A percentile compares a stretch with the other conserved stretches of the same genome.
Conservation (phyloP, 2,113 vertebrate species). For the Festucalex cinctus region DNA sequence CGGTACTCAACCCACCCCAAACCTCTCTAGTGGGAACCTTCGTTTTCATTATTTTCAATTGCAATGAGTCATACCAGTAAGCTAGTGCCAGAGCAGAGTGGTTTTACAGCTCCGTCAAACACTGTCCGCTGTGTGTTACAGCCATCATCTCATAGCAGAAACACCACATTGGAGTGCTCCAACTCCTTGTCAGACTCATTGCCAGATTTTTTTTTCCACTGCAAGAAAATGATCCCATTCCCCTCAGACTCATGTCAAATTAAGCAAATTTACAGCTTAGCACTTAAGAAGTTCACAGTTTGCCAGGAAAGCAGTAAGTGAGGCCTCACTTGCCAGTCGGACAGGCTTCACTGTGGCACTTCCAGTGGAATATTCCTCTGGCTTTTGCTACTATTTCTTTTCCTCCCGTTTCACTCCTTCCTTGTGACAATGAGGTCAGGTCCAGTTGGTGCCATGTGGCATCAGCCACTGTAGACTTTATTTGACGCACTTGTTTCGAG, state of each 20-base stretch:
- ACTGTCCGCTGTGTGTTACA: slow-evolving; percentile 61
- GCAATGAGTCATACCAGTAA: slow-evolving; percentile 49
- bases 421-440: slow-evolving; percentile 57
- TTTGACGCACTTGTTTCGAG: not conserved
- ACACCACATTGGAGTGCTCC: slow-evolving; percentile 69
- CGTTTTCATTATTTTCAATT: slow-evolving; percentile 28
- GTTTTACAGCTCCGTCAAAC: slow-evolving; percentile 61
- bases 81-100: slow-evolving; percentile 47
- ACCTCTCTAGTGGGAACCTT: slow-evolving; percentile 25
- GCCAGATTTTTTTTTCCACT: slow-evolving; percentile 46
- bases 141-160: slow-evolving; percentile 56
- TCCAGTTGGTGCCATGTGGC: slow-evolving; percentile 22
- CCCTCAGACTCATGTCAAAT: slow-evolving; percentile 75
- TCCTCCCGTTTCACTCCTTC: slow-evolving; percentile 53
- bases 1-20: slow-evolving; percentile 20
- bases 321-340: slow-evolving; percentile 49
- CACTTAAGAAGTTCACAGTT: slow-evolving; percentile 72
- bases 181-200: slow-evolving; percentile 70
- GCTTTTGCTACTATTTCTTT: slow-evolving; percentile 46
- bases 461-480: not conserved
- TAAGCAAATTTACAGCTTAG: slow-evolving; percentile 77
- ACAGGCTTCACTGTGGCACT: slow-evolving; percentile 40
- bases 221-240: slow-evolving; percentile 68
- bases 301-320: slow-evolving; percentile 68
- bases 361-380: slow-evolving; percentile 56